These are phyloP conservation scores for Ophonus ardosiacus DNA, from an alignment of 2,888 invertebrate species.

Conservation along the genomic window DNA sequence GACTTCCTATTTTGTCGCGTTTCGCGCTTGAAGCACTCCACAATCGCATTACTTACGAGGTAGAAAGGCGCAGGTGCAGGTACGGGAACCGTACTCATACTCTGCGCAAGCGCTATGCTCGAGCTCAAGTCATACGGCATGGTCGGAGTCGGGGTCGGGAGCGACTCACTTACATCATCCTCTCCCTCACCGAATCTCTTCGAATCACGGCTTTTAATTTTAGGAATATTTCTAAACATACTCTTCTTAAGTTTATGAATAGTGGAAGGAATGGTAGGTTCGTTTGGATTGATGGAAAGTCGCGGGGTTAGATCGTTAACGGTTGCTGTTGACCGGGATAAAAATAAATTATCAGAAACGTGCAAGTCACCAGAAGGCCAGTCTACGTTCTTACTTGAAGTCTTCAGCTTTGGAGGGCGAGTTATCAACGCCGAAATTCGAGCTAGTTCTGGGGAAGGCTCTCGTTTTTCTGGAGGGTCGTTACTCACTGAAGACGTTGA, in stretches of 20 bases:
- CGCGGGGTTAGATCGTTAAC: constrained; percentile 50
- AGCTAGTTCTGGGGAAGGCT: constrained; percentile 89
- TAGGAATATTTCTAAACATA: constrained; percentile 73
- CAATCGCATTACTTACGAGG: constrained; percentile 67
- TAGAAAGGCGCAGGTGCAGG: constrained; percentile 66
- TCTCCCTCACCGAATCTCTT: constrained; percentile 31
- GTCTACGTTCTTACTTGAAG: constrained; percentile 65
- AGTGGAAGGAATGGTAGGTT: constrained; percentile 15
- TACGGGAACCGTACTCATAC: constrained; percentile 18
- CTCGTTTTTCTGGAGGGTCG: constrained; percentile 78
- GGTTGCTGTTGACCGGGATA: constrained; percentile 50
- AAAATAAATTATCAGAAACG: constrained; percentile 59
- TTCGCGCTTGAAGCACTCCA: not conserved
- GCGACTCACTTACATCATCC: constrained; percentile 48
- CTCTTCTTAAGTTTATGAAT: constrained; percentile 72
- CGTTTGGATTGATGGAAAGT: constrained; percentile 35
- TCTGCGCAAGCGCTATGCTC: not conserved
- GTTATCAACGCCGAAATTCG: constrained; percentile 90
- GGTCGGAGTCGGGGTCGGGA: not conserved
- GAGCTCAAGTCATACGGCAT: not conserved
- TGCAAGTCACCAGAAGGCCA: constrained; percentile 39
- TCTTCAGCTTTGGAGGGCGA: constrained; percentile 87
- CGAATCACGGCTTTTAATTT: constrained; percentile 69
- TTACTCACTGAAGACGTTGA: constrained; percentile 73
- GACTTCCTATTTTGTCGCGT: no score